A percentile compares a stretch with the other conserved stretches of the same genome.
Conservation (phyloP, 2,797 vertebrate genomes). For the Avahi laniger region DNA sequence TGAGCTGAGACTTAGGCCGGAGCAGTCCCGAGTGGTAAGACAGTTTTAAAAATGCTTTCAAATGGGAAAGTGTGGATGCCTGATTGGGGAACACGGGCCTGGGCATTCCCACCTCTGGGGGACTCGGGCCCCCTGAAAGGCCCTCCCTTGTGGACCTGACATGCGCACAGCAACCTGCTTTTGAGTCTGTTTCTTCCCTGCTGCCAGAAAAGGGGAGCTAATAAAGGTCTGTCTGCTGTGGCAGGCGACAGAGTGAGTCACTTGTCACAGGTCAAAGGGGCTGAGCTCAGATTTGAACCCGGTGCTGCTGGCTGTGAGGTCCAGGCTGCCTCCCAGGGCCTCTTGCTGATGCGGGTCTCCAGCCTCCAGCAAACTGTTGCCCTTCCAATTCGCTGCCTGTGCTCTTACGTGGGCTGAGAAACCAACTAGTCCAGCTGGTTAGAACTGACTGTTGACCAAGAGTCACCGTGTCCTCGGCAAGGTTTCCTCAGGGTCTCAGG, state of each 20-base stretch:
- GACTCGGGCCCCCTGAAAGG: rapidly evolving
- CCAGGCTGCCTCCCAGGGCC: rapidly evolving
- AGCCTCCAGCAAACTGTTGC: not conserved
- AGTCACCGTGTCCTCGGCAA: rapidly evolving
- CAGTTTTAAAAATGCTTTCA: not conserved
- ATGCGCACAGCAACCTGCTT: rapidly evolving
- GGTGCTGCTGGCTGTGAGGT: not conserved
- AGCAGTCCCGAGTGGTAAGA: not conserved
- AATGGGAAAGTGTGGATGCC: no score
- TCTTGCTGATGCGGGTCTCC: not conserved
- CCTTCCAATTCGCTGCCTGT: not conserved
- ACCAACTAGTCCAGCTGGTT: rapidly evolving
- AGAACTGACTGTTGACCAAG: not conserved
- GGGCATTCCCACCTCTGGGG: not conserved
- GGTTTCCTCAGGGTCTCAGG: not conserved
- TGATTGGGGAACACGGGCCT: not conserved
- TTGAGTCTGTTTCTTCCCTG: no score
- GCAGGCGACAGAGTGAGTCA: rapidly evolving
- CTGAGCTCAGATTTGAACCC: not conserved
- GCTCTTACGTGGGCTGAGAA: not conserved
- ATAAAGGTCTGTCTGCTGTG: rapidly evolving
- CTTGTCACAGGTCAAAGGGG: no score
- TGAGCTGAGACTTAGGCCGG: not conserved
- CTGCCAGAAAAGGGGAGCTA: not conserved
- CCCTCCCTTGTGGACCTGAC: rapidly evolving